Percentiles rank a stretch among this genome's conserved stretches.
These are phyloP conservation scores for Drosophila helvetica DNA, from an alignment of 2,888 invertebrate species.

Conservation along the genomic window DNA sequence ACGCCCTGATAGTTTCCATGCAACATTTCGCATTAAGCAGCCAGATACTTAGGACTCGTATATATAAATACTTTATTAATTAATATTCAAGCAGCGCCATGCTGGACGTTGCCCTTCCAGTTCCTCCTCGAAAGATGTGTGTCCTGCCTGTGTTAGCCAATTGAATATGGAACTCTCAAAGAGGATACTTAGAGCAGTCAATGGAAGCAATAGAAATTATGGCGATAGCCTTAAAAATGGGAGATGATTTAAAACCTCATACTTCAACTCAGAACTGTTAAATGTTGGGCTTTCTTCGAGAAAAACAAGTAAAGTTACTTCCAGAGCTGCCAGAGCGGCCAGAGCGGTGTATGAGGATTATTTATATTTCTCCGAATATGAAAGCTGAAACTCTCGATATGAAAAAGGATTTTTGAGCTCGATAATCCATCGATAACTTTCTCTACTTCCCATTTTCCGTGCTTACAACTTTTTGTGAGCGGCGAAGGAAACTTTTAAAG, in stretches of 20 bases:
- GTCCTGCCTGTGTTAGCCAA: slow-evolving; percentile 5
- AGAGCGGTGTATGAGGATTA: no score
- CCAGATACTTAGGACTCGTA: slow-evolving; percentile 10
- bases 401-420: not conserved
- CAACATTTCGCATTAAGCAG: slow-evolving; percentile 5
- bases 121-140: slow-evolving; percentile 1
- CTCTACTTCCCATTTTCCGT: not conserved
- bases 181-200: not conserved
- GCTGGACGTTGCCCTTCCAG: slow-evolving; percentile 14
- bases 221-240: not conserved
- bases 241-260: no score
- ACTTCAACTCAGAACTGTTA: no score
- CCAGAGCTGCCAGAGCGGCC: no score
- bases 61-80: slow-evolving; percentile 36
- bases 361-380: not conserved
- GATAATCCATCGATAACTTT: not conserved
- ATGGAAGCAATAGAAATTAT: not conserved
- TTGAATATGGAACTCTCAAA: slow-evolving; percentile 4
- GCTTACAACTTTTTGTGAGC: not conserved
- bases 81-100: slow-evolving; percentile 29
- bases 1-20: slow-evolving; percentile 5
- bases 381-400: not conserved
- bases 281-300: not conserved
- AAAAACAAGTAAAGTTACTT: not conserved
- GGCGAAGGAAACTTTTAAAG: not conserved